Percentiles rank a stretch among this genome's conserved stretches.
These are phyloP conservation scores for Hystrix brachyura DNA, from an alignment of 2,113 vertebrate genomes.

Conservation along the genomic window DNA sequence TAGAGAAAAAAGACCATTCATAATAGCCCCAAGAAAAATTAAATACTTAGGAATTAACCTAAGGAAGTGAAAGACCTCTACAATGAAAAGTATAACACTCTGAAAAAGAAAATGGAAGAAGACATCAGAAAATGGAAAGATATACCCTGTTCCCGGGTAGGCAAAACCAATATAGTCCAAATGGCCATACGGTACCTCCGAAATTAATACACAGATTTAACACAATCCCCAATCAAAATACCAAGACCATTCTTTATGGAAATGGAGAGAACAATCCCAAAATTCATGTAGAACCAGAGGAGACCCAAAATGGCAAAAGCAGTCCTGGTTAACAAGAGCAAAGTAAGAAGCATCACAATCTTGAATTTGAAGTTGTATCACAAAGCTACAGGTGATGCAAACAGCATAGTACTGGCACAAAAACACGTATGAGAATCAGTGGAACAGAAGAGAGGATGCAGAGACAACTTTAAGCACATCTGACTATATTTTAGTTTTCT, in stretches of 20 bases:
- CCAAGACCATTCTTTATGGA: neutral
- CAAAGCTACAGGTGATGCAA: neutral
- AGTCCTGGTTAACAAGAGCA: neutral
- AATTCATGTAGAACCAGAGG: neutral
- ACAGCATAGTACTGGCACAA: neutral
- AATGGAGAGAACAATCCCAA: neutral
- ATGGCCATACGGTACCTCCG: neutral
- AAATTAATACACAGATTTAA: neutral
- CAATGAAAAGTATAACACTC: neutral
- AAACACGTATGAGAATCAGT: neutral
- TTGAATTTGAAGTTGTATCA: neutral
- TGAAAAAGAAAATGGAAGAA: neutral
- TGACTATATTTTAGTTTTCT: neutral
- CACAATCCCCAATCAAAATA: neutral
- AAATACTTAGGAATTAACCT: neutral
- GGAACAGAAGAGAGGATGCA: neutral
- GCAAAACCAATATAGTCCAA: neutral
- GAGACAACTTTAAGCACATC: neutral
- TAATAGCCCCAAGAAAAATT: neutral
- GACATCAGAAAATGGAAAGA: neutral
- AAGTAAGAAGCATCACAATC: neutral
- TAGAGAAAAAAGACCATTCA: neutral
- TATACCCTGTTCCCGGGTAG: neutral
- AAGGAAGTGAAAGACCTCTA: neutral
- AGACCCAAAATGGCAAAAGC: neutral